These are phyloP conservation scores for Amphiduros pacificus DNA, from an alignment of 2,888 invertebrate species.

Conservation along the genomic window DNA sequence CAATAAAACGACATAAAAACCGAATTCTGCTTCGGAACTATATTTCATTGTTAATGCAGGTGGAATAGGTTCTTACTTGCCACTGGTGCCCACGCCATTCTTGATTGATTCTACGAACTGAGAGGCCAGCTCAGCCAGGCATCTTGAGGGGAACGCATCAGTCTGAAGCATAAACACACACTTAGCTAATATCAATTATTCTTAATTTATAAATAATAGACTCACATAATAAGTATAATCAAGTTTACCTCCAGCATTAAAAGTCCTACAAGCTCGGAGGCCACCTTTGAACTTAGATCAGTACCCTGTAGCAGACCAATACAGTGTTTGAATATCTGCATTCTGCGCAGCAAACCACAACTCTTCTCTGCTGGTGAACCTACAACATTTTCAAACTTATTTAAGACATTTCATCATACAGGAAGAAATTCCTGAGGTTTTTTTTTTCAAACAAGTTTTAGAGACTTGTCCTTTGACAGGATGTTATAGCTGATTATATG, in stretches of 20 bases:
- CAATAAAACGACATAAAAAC: too few species aligned
- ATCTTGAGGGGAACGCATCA: conserved; percentile 37
- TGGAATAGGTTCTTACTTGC: conserved; percentile 39
- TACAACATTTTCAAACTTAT: too few species aligned
- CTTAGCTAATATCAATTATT: too few species aligned
- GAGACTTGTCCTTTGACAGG: too few species aligned
- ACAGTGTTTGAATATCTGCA: conserved; percentile 41
- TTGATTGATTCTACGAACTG: conserved; percentile 48
- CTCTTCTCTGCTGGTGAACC: conserved; percentile 32
- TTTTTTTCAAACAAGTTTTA: neutral
- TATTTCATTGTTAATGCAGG: neutral
- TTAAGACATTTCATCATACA: too few species aligned
- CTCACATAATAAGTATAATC: too few species aligned
- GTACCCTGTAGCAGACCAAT: conserved; percentile 44
- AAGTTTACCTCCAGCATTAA: conserved; percentile 47
- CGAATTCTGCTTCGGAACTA: too few species aligned
- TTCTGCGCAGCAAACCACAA: conserved; percentile 27
- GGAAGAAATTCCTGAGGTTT: neutral
- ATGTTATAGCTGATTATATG: too few species aligned
- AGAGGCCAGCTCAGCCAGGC: conserved; percentile 43
- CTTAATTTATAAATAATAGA: too few species aligned
- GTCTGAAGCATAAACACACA: conserved; percentile 31
- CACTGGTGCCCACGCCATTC: conserved; percentile 37
- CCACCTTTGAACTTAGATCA: conserved; percentile 45
- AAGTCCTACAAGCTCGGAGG: conserved; percentile 45